Base-by-base conservation (phyloP, 1,140 invertebrate species). In the Littorina saxatilis region DNA sequence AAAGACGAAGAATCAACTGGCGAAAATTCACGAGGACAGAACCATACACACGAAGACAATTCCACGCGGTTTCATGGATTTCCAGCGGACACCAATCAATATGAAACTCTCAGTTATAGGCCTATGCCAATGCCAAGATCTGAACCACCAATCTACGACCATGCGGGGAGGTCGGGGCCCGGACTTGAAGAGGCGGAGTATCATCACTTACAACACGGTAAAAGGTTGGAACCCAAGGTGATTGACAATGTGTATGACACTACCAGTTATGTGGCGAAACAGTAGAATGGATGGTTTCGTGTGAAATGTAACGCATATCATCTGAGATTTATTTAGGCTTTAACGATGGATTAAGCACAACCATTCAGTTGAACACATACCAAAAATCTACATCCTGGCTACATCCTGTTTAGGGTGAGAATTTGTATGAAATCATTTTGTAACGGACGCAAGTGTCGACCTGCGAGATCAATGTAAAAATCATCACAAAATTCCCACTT, bases 201-300 rank as follows among this genome's bases (percentile, higher is more conserved):
- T 32, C 47, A 58, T 17, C 9, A 2, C 2, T 39, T 76, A 20
- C 74, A 50, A 27, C 74, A 39, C 32, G 13, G 50, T 32, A 2
- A 17, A 29, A 39, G 17, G 9, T 1, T 7, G 2, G 32, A 52
- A 29, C 52, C 47, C 50, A 37, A 9, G 7, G 47, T 76, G 50
- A 76, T 76, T 50, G 74, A 61, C n/a, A 76, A 76, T 58, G 35
- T 76, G 11, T 76, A 76, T 29, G 74, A 76, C 52, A 76, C 50
- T 11, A 76, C 40, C 0, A 9, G 9, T 2, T 39, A 39, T 39
- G 66, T 68, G 13, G 15, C 11, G 35, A 2, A 7, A 5, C 13
- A 27, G 29, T 63, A 63, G 55, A n/a, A n/a, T 58, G 23, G 0
- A n/a, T 58, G 23, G 0, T 58, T 58, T 58, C 20, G 4, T 58